Evolutionary conservation across 2,113 vertebrate genomes (phyloP).

Genomic region (Percopsis transmontana): DNA sequence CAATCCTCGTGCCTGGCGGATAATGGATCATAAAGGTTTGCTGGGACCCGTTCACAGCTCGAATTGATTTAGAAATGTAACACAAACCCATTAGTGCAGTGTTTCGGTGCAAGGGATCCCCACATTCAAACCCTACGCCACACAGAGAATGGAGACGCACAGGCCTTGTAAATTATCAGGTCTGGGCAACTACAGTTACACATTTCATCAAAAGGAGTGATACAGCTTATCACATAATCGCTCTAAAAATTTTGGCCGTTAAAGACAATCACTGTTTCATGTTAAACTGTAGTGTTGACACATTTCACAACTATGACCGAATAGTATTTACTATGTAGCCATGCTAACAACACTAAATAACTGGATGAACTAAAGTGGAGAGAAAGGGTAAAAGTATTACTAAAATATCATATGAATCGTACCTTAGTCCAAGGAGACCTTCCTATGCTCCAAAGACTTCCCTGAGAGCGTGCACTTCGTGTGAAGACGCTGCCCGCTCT

Average conservation of each 20-base stretch:
- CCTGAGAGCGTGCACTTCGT: conserved; percentile 10
- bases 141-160: conserved; percentile 37
- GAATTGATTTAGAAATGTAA: conserved; percentile 70
- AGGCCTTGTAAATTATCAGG: conserved; percentile 46
- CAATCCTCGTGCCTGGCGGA: conserved; percentile 52
- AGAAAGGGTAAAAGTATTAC: conserved; percentile 1
- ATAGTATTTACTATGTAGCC: background rate
- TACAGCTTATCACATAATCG: conserved; percentile 65
- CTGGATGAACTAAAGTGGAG: background rate
- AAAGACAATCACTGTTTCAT: conserved; percentile 50
- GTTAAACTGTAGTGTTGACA: conserved; percentile 34
- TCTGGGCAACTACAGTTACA: conserved; percentile 43
- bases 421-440: conserved; percentile 41
- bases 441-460: conserved; percentile 12
- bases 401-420: conserved; percentile 27
- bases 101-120: conserved; percentile 58
- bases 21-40: conserved; percentile 73
- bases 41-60: conserved; percentile 67
- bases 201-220: conserved; percentile 59
- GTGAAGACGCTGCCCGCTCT: conserved; percentile 2
- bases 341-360: background rate
- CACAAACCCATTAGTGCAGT: conserved; percentile 66
- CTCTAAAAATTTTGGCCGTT: conserved; percentile 49
- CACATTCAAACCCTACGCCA: conserved; percentile 49
- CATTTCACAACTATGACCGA: too few relatives aligned